phyloP scores from a whole-genome alignment of 2,888 invertebrate species.

The Oscheius sp. region DNA sequence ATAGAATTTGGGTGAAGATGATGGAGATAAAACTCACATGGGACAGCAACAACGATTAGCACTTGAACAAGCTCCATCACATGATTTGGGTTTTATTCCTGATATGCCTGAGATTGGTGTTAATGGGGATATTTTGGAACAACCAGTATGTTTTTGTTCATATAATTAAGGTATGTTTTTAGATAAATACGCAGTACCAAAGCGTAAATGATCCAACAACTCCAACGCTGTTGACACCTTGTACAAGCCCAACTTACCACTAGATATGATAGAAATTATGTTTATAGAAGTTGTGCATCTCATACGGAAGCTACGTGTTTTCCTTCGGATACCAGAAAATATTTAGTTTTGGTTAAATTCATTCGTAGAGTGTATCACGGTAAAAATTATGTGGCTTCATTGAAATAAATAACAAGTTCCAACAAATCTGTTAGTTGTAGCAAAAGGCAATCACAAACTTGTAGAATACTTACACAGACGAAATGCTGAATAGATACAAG shows the following conservation, averaged over 20 bases:
- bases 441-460: too few relatives aligned
- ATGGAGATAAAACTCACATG: not conserved
- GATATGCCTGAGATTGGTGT: not conserved
- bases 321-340: not conserved
- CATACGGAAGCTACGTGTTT: conserved; percentile 8
- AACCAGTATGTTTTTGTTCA: not conserved
- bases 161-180: not conserved
- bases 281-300: conserved; percentile 6
- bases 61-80: conserved; percentile 25
- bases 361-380: too few relatives aligned
- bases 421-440: not conserved
- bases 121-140: not conserved
- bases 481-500: not conserved
- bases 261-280: not conserved
- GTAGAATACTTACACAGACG: too few relatives aligned
- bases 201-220: not conserved
- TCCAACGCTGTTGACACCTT: conserved; percentile 21
- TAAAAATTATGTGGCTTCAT: too few relatives aligned
- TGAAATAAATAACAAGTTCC: conserved; percentile 22
- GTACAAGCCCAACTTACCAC: conserved; percentile 23
- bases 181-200: not conserved
- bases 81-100: not conserved
- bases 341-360: not conserved
- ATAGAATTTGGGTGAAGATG: conserved; percentile 17
- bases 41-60: conserved; percentile 8